These are phyloP conservation scores for Amphipoea lucens DNA, from an alignment of 2,888 invertebrate species.

Conservation along the genomic window DNA sequence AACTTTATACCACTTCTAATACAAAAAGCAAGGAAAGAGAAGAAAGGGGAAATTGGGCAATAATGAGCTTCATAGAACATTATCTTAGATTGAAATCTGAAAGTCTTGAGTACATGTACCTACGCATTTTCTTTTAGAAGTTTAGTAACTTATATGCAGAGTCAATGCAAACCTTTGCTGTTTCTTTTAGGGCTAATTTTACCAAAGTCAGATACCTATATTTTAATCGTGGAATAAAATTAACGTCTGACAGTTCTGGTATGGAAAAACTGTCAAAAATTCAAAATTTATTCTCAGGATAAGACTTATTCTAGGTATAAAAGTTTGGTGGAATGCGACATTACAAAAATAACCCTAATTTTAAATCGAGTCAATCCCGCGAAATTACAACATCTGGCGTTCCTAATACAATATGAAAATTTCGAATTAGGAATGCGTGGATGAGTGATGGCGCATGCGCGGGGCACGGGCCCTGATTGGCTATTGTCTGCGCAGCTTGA, in stretches of 20 bases:
- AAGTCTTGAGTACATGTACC: too few species aligned
- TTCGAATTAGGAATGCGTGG: slow-evolving; percentile 76
- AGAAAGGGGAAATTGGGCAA: neutral
- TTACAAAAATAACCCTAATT: neutral
- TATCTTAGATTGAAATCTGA: neutral
- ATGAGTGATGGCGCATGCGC: slow-evolving; percentile 79
- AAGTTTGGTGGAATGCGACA: too few species aligned
- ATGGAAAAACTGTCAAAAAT: too few species aligned
- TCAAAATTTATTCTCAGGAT: too few species aligned
- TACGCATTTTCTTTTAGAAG: too few species aligned
- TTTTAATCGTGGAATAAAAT: too few species aligned
- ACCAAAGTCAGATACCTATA: too few species aligned
- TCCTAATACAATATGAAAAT: slow-evolving; percentile 62
- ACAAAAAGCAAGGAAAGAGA: neutral
- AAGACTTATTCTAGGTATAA: too few species aligned
- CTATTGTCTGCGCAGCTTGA: slow-evolving; percentile 84
- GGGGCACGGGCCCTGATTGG: slow-evolving; percentile 80
- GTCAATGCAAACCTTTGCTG: neutral
- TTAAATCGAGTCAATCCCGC: slow-evolving; percentile 34
- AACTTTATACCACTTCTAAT: neutral
- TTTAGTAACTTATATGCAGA: neutral
- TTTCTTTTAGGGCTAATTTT: neutral
- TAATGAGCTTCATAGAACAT: neutral
- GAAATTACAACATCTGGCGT: slow-evolving; percentile 60
- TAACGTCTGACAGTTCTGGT: too few species aligned